Evolutionary conservation across 1,140 invertebrate genomes (phyloP).

Genomic region (Pemphigus obesinymphae): DNA sequence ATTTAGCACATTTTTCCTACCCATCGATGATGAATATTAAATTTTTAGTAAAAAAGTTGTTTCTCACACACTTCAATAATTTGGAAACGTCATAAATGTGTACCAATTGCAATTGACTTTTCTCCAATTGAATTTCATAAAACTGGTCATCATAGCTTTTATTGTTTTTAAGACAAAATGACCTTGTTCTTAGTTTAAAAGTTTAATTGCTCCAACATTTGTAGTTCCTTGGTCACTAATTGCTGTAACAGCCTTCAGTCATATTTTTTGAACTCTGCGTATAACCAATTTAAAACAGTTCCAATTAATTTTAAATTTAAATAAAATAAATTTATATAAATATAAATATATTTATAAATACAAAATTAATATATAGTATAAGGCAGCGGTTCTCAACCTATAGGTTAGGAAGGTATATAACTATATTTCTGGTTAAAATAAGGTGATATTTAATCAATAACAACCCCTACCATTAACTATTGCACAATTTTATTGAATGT

Average conservation of each 20-base stretch:
- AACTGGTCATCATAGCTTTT: background rate
- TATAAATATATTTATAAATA: too few species aligned
- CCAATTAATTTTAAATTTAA: too few species aligned
- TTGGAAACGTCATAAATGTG: background rate
- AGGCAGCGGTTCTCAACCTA: too few species aligned
- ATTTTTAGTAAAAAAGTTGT: background rate
- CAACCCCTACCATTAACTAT: too few species aligned
- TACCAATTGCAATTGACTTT: background rate
- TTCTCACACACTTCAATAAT: background rate
- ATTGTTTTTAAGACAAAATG: background rate
- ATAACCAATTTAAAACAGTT: slow-evolving; percentile 22
- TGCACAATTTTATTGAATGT: too few species aligned
- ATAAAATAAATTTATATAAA: too few species aligned
- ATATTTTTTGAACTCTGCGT: background rate
- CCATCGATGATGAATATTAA: background rate
- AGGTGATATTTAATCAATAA: too few species aligned
- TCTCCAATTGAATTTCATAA: slow-evolving; percentile 19
- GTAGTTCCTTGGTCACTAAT: background rate
- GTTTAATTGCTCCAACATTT: background rate
- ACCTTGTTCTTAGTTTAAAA: background rate
- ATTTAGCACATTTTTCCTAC: background rate
- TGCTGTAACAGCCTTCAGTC: background rate
- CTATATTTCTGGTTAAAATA: too few species aligned
- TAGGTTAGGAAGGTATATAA: too few species aligned
- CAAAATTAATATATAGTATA: too few species aligned